phyloP scores from a whole-genome alignment of 2,888 invertebrate species.

The Lycaena phlaeas region DNA sequence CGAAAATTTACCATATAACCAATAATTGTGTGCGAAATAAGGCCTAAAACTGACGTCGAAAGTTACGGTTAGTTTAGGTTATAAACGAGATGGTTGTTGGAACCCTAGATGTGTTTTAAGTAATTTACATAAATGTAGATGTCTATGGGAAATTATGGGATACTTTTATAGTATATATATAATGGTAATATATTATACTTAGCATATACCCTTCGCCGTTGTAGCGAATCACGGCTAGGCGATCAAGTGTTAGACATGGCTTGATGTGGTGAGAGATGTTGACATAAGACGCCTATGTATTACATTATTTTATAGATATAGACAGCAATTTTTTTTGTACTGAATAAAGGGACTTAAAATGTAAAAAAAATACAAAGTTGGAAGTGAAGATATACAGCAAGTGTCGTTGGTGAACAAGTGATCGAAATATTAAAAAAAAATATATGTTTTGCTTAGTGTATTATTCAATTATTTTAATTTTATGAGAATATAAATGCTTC shows the following conservation, averaged over 20 bases:
- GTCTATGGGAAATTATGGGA: constrained; percentile 3
- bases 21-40: background rate
- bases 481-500: background rate
- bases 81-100: background rate
- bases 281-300: constrained; percentile 27
- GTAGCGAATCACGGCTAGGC: constrained; percentile 4
- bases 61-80: background rate
- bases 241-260: background rate
- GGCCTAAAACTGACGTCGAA: constrained; percentile 2
- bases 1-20: no score
- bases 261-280: constrained; percentile 14
- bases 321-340: constrained; percentile 30
- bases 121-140: constrained; percentile 6
- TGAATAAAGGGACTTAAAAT: constrained; percentile 24
- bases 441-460: constrained; percentile 2
- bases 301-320: constrained; percentile 33
- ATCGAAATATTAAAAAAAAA: background rate
- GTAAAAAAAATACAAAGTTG: constrained; percentile 16
- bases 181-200: constrained; percentile 6
- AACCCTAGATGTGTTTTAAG: constrained; percentile 2
- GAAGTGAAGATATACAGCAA: constrained; percentile 2
- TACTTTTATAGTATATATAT: constrained; percentile 4
- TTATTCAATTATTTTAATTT: background rate
- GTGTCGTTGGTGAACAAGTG: constrained; percentile 8
- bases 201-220: background rate